phyloP scores from a whole-genome alignment of 2,888 invertebrate species.

The Perdita meconis region DNA sequence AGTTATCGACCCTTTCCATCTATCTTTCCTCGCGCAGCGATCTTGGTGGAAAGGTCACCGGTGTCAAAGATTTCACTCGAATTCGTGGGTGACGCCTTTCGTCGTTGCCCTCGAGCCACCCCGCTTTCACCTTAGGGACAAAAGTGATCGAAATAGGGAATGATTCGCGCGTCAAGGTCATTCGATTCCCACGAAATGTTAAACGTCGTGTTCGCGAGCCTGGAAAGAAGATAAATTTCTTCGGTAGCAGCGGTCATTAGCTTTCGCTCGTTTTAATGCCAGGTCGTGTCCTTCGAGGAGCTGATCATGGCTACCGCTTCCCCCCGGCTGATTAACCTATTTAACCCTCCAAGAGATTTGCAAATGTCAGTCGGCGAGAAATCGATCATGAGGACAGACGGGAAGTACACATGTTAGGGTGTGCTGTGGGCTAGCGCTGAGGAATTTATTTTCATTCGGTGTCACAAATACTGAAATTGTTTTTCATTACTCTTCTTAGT shows the following conservation, averaged over 20 bases:
- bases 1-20: neutral
- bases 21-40: neutral
- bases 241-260: slow-evolving; percentile 14
- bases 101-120: slow-evolving; percentile 16
- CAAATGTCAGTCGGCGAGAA: slow-evolving; percentile 33
- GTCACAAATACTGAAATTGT: too few species aligned
- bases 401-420: slow-evolving; percentile 1
- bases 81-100: slow-evolving; percentile 31
- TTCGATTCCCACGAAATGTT: slow-evolving; percentile 40
- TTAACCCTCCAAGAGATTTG: slow-evolving; percentile 46
- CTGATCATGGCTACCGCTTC: slow-evolving; percentile 25
- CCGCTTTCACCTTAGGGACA: slow-evolving; percentile 36
- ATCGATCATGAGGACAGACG: slow-evolving; percentile 8
- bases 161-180: slow-evolving; percentile 48
- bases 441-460: too few species aligned
- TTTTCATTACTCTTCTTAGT: neutral
- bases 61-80: slow-evolving; percentile 22
- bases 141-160: slow-evolving; percentile 11
- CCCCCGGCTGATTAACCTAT: slow-evolving; percentile 53
- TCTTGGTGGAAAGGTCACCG: slow-evolving; percentile 11
- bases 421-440: neutral
- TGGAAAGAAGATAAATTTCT: slow-evolving; percentile 43
- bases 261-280: slow-evolving; percentile 56
- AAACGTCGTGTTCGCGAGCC: slow-evolving; percentile 19
- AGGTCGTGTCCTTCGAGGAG: slow-evolving; percentile 51